Evolutionary conservation across 2,888 invertebrate genomes (phyloP), one percentile per base, ranked within the genome.

Genomic region (Notocelia uddmanniana): DNA sequence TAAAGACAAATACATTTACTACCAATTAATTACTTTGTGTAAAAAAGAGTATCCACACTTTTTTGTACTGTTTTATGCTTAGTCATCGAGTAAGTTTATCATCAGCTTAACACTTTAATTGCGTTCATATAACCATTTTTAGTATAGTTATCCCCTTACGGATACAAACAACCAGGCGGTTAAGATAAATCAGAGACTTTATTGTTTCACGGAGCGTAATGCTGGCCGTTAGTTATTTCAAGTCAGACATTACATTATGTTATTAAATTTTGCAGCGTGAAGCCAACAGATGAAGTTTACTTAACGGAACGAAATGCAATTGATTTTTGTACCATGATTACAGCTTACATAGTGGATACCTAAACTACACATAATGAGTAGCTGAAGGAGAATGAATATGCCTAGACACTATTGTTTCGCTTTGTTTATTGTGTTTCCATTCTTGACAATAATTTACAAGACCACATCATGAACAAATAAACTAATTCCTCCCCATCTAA

Each of bases 181-280:
- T 74, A 58, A 68, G 66, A 68, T 66, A 71, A 70, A 71, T 70
- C 73, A 57, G 66, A 19, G 48, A 45, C 34, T 73, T 73, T 60
- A 72, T 54, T 48, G 71, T 72, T 60, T 72, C 60, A 55, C 31
- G 58, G 64, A 52, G 41, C 48, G 50, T 48, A 67, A 37, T 19
- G 66, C 19, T 37, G 67, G 52, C 26, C 60, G 52, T 71, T 54
- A 59, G 48, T 72, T 45, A 67, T 62, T 62, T 57, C 19, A 15
- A 60, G 34, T 13, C 31, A 37, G 55, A 31, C 26, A 58, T 37
- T 57, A 50, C 13, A 19, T 63, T 52, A 18, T 31, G 52, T 34
- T 52, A 63, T 34, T 45, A 45, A 23, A 26, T 45, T 45, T 21
- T 21, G 41, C 15, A 23, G 23, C 59, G 41, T 23, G 41, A 41